These are phyloP conservation scores for Bemisia tabaci DNA, from an alignment of 1,140 invertebrate species.

Conservation along the genomic window DNA sequence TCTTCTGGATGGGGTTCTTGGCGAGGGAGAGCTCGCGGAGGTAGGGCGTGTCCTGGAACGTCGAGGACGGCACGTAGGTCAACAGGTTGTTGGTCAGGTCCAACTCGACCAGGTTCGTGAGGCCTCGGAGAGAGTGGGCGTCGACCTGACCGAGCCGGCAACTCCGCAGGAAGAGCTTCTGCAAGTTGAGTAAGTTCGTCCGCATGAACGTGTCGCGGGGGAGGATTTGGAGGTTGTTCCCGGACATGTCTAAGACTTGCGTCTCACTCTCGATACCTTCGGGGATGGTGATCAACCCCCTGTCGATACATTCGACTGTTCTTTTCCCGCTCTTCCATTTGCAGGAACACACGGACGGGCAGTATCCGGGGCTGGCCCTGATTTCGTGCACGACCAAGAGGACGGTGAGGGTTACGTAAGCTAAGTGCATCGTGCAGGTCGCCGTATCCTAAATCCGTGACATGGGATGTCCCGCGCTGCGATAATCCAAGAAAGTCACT, in stretches of 20 bases:
- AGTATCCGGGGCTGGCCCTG: constrained; percentile 36
- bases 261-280: constrained; percentile 52
- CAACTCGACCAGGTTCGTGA: constrained; percentile 70
- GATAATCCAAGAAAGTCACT: too few relatives aligned
- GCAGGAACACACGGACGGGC: constrained; percentile 49
- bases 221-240: constrained; percentile 52
- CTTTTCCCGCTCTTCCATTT: constrained; percentile 67
- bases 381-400: background rate
- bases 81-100: constrained; percentile 61
- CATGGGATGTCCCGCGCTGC: too few relatives aligned
- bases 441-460: too few relatives aligned
- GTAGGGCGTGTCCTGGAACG: constrained; percentile 44
- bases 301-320: constrained; percentile 59
- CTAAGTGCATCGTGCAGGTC: background rate
- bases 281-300: constrained; percentile 49
- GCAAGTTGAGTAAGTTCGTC: constrained; percentile 57
- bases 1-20: constrained; percentile 53
- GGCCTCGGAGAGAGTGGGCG: constrained; percentile 53
- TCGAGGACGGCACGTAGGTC: constrained; percentile 18
- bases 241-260: constrained; percentile 57
- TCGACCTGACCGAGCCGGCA: constrained; percentile 59
- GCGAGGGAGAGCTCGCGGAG: constrained; percentile 55
- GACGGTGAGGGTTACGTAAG: background rate
- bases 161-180: constrained; percentile 57
- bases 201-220: constrained; percentile 48